These are phyloP conservation scores for Ondatra zibethicus DNA, from an alignment of 2,113 vertebrate genomes.

Conservation along the genomic window DNA sequence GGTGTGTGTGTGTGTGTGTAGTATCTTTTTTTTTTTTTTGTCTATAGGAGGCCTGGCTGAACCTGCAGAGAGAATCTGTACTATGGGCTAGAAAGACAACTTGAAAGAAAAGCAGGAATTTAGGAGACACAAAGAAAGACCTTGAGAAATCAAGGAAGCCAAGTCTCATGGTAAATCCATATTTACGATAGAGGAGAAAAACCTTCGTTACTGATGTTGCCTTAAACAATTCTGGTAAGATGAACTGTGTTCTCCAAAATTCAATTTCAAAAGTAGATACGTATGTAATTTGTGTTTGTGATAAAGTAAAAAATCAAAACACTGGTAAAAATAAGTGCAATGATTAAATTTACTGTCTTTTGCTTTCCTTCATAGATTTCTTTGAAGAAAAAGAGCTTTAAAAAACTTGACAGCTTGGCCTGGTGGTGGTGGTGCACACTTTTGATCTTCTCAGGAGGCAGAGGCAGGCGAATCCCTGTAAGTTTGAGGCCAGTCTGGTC, in stretches of 20 bases:
- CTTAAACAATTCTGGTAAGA: constrained; percentile 14
- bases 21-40: constrained; percentile 22
- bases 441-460: not conserved
- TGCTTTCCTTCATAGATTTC: constrained; percentile 48
- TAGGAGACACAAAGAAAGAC: not conserved
- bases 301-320: not conserved
- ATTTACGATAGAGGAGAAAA: constrained; percentile 32
- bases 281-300: not conserved
- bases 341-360: constrained; percentile 2
- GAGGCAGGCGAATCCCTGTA: not conserved
- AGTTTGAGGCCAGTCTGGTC: not conserved
- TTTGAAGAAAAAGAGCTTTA: constrained; percentile 19
- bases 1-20: not conserved
- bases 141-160: not conserved
- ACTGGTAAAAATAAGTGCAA: constrained; percentile 16
- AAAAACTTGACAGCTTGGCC: constrained; percentile 15
- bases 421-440: not conserved
- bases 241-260: constrained; percentile 46
- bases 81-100: not conserved
- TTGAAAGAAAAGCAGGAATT: not conserved
- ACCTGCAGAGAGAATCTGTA: not conserved
- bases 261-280: constrained; percentile 55
- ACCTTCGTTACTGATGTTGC: not conserved
- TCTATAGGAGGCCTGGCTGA: not conserved
- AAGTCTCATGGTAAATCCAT: not conserved